Percentiles rank a stretch among this genome's conserved stretches.
Conservation (phyloP, 2,797 vertebrate genomes). For the Oceanodroma leucorhoa region DNA sequence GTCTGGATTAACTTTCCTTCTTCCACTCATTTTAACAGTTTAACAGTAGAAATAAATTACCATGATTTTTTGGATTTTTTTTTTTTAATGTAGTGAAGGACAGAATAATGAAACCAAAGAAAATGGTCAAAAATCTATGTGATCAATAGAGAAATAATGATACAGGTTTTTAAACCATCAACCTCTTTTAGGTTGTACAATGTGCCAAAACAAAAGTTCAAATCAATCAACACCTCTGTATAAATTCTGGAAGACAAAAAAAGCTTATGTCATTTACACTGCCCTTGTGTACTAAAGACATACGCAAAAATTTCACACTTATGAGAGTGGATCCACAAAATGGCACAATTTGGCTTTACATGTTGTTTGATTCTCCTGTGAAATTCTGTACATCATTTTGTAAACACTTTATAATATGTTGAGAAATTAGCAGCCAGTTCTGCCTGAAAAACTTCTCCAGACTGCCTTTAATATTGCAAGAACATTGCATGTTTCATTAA, state of each 20-base stretch:
- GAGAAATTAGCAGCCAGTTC: neutral
- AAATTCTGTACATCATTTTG: neutral
- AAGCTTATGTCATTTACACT: neutral
- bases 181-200: neutral
- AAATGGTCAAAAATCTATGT: neutral
- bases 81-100: neutral
- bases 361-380: neutral
- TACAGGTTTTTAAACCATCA: neutral
- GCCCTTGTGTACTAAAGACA: neutral
- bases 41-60: neutral
- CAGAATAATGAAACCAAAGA: neutral
- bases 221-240: neutral
- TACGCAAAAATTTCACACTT: neutral
- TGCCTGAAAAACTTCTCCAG: neutral
- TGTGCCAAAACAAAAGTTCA: neutral
- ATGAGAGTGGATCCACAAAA: neutral
- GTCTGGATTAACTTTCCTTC: neutral
- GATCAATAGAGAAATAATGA: neutral
- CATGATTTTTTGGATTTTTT: too few relatives aligned
- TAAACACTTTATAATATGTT: neutral
- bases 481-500: neutral
- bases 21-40: neutral
- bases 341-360: neutral
- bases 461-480: neutral
- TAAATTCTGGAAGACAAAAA: neutral